These are phyloP conservation scores for Gandaritis pyraliata DNA, from an alignment of 2,888 invertebrate genomes.

Conservation along the genomic window DNA sequence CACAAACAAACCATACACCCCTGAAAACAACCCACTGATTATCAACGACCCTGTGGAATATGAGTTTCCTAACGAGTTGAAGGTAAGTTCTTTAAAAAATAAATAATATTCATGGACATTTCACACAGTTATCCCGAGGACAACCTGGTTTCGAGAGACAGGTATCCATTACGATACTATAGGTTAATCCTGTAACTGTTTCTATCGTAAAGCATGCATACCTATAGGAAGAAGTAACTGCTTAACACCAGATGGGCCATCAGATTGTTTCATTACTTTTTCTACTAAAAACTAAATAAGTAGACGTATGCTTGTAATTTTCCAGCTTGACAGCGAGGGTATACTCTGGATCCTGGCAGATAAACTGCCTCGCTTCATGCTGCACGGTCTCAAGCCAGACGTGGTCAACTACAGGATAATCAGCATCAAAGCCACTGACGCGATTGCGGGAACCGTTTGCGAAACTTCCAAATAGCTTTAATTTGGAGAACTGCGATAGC, in stretches of 20 bases:
- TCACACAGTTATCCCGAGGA: no score
- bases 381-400: slow-evolving; percentile 85
- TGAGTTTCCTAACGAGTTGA: slow-evolving; percentile 92
- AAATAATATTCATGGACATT: no score
- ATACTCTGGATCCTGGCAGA: slow-evolving; percentile 90
- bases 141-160: no score
- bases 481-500: background rate
- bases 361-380: slow-evolving; percentile 89
- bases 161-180: no score
- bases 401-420: slow-evolving; percentile 88
- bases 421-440: slow-evolving; percentile 80
- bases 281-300: no score
- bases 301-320: slow-evolving; percentile 30
- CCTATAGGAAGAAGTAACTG: no score
- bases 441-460: slow-evolving; percentile 84
- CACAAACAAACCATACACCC: slow-evolving; percentile 85
- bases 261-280: no score
- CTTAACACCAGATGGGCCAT: no score
- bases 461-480: slow-evolving; percentile 43
- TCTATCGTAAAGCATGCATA: no score
- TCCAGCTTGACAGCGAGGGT: slow-evolving; percentile 82
- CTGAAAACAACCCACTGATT: slow-evolving; percentile 87
- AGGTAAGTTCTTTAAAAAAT: slow-evolving; percentile 77
- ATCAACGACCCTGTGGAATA: slow-evolving; percentile 87
- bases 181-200: no score